Percentiles rank a stretch among this genome's conserved stretches.
phyloP scores from a whole-genome alignment of 2,888 invertebrate species.

The Neuroscelio doddi region DNA sequence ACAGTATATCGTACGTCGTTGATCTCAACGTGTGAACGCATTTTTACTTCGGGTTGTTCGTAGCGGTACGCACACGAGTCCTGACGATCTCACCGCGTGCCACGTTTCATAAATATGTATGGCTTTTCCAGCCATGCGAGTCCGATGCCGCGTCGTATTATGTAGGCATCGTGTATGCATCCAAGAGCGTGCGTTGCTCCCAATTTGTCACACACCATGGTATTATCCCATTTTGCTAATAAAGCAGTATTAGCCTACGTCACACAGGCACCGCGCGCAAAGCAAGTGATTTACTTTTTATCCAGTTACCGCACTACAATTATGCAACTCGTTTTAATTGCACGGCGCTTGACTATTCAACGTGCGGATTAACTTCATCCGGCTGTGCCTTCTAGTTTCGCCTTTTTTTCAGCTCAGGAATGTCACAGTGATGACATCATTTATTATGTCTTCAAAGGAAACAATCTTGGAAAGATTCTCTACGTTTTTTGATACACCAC shows the following conservation, averaged over 20 bases:
- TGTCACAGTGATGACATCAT: not conserved
- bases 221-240: conserved; percentile 70
- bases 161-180: conserved; percentile 41
- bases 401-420: not conserved
- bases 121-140: conserved; percentile 56
- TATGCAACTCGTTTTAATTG: conserved; percentile 60
- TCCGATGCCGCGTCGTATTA: conserved; percentile 25
- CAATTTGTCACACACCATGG: conserved; percentile 71
- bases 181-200: conserved; percentile 66
- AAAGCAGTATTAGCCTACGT: conserved; percentile 63
- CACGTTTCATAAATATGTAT: conserved; percentile 66
- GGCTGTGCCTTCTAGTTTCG: conserved; percentile 13
- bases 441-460: not conserved
- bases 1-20: conserved; percentile 19
- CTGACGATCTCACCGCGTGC: conserved; percentile 48
- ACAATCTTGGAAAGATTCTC: no score
- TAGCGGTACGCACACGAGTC: conserved; percentile 32
- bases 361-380: conserved; percentile 25
- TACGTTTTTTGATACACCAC: no score
- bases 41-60: conserved; percentile 41
- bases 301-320: conserved; percentile 55
- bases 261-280: conserved; percentile 41
- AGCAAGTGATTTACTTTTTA: conserved; percentile 55
- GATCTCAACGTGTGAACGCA: conserved; percentile 38
- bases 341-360: conserved; percentile 42